Evolutionary conservation across 2,888 invertebrate species (phyloP), one percentile per base, ranked within the genome.

Genomic region (Drosophila conformis): DNA sequence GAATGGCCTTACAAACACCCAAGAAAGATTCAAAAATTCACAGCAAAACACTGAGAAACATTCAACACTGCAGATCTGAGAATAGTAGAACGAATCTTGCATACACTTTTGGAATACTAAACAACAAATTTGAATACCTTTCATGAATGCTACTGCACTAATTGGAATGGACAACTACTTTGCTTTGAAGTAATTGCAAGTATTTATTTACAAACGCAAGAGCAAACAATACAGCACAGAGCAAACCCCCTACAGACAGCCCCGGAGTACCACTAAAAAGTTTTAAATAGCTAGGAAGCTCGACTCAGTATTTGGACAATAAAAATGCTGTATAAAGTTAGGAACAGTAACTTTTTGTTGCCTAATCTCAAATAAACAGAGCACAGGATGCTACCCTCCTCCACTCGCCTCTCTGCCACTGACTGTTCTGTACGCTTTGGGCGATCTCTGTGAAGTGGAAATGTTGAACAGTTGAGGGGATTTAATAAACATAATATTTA

Each of bases 401-500:
- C 18, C 36, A 2, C 11, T 2, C 2, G 18, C 4, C 18, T 33
- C 8, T n/a, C 21, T 31, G 1, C 0, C 18, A 11, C 11, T 18
- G 51, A 10, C 25, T 18, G 38, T 27, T n/a, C 65, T 59, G 49
- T 25, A 15, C 11, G n/a, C 73, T 38, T 40, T 10, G 25, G 81
- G 82, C 38, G 40, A 54, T 38, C 36, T 2, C 13, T 62, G n/a
- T 62, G 35, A 73, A 75, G 69, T 75, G 83, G 56, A 71, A 75
- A 75, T 77, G 82, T 62, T 73, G 57, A 63, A 62, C 72, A 73
- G 67, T 69, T 57, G 70, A 63, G 72, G 76, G 73, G 72, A 86
- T 85, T 85, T 81, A 83, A 86, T 83, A 88, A 88, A 78, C 78
- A 86, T 72, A 83, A 86, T 69, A 83, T 83, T 87, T 78, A 69